These are phyloP conservation scores for Hoplostethus atlanticus DNA, from an alignment of 2,797 vertebrate genomes.

Conservation along the genomic window DNA sequence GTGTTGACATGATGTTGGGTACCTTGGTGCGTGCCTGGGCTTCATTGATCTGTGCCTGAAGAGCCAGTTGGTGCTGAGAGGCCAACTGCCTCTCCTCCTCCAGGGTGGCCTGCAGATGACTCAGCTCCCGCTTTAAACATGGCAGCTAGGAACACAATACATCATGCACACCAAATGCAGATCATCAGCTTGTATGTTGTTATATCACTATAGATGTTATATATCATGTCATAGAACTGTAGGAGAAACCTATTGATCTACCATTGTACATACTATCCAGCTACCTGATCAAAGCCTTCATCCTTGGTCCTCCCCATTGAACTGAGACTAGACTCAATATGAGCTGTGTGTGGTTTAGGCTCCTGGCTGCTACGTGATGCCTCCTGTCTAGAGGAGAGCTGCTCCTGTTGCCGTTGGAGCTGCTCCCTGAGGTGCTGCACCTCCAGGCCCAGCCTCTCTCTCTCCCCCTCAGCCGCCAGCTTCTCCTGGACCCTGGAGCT, in stretches of 20 bases:
- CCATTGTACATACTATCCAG: background rate
- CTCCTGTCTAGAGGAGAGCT: constrained; percentile 66
- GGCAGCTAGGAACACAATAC: constrained; percentile 57
- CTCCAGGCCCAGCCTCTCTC: constrained; percentile 72
- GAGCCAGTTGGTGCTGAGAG: constrained; percentile 79
- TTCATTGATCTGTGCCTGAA: constrained; percentile 83
- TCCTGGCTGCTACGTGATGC: constrained; percentile 40
- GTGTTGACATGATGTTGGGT: background rate
- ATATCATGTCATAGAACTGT: background rate
- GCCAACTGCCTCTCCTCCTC: constrained; percentile 75
- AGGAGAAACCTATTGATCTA: background rate
- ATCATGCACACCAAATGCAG: background rate
- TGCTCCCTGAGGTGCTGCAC: constrained; percentile 70
- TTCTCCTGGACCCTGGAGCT: constrained; percentile 71
- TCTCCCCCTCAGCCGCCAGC: constrained; percentile 70
- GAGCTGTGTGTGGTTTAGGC: constrained; percentile 30
- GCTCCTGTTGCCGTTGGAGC: constrained; percentile 66
- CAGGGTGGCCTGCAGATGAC: constrained; percentile 70
- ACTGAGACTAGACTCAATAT: constrained; percentile 47
- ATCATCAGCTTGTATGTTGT: background rate
- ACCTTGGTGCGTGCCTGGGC: constrained; percentile 82
- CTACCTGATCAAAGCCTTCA: constrained; percentile 84
- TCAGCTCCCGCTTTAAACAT: constrained; percentile 75
- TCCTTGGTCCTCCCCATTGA: constrained; percentile 63
- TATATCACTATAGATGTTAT: no score